Evolutionary conservation across 2,797 vertebrate genomes (phyloP).

Genomic region (Ambastaia sidthimunki): DNA sequence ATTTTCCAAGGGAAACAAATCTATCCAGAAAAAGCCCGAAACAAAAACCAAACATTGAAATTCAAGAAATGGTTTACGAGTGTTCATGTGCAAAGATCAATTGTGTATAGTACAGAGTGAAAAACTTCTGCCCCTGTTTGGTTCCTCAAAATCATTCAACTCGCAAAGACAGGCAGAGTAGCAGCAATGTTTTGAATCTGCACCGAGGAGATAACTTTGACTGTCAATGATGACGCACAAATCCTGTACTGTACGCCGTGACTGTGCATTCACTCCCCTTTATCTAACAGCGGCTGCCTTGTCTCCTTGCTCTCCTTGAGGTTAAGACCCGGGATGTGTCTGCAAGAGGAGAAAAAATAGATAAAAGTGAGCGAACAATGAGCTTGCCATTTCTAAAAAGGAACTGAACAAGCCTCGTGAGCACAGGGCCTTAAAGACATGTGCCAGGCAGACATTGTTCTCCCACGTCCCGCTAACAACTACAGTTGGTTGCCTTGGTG

Average conservation of each 20-base stretch:
- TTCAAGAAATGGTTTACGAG: not conserved
- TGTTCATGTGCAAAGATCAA: not conserved
- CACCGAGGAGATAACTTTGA: conserved; percentile 60
- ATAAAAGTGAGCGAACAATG: conserved; percentile 59
- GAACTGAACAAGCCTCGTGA: conserved; percentile 30
- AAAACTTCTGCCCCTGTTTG: conserved; percentile 14
- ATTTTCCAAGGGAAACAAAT: not conserved
- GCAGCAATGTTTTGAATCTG: conserved; percentile 56
- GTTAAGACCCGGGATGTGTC: conserved; percentile 51
- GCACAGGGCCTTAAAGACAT: not conserved
- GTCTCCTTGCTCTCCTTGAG: conserved; percentile 33
- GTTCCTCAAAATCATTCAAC: conserved; percentile 16
- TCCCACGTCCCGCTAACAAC: conserved; percentile 7
- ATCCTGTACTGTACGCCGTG: not conserved
- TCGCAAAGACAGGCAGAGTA: conserved; percentile 18
- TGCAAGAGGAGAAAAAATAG: conserved; percentile 32
- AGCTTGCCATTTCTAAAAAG: conserved; percentile 49
- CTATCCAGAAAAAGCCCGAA: not conserved
- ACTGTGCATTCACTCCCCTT: conserved; percentile 15
- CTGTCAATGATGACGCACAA: conserved; percentile 14
- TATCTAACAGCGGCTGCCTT: conserved; percentile 47
- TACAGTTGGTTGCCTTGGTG: conserved; percentile 44
- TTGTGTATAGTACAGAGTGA: not conserved
- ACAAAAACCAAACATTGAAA: not conserved
- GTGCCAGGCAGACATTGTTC: conserved; percentile 43